A percentile compares a stretch with the other conserved stretches of the same genome.
Evolutionary conservation across 2,888 invertebrate species (phyloP).

Genomic region (Xanthia togata): DNA sequence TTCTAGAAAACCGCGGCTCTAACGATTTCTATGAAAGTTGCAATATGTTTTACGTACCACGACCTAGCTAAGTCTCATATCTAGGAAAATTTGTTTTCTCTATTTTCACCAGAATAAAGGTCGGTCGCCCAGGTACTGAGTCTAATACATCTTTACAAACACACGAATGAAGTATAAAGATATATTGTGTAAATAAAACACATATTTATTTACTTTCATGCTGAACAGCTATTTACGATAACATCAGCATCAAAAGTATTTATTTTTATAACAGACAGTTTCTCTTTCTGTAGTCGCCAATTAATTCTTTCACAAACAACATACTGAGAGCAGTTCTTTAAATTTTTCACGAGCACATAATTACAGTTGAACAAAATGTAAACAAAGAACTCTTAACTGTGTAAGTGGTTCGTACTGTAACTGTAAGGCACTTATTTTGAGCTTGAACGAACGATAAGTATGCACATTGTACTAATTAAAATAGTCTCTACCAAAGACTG

Average conservation of each 20-base stretch:
- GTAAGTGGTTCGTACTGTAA: constrained; percentile 71
- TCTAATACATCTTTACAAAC: neutral
- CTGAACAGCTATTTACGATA: constrained; percentile 1
- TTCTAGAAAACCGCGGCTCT: too few species aligned
- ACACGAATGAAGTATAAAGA: neutral
- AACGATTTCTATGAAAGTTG: too few species aligned
- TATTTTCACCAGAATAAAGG: too few species aligned
- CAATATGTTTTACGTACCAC: too few species aligned
- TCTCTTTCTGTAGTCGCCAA: constrained; percentile 41
- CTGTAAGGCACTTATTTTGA: constrained; percentile 74
- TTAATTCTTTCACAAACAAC: constrained; percentile 52
- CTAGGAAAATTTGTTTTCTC: too few species aligned
- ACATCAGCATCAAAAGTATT: constrained; percentile 37
- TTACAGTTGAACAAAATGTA: constrained; percentile 68
- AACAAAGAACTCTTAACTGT: constrained; percentile 70
- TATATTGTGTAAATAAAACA: constrained; percentile 22
- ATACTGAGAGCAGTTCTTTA: constrained; percentile 51
- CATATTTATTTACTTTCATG: constrained; percentile 18
- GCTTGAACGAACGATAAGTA: constrained; percentile 83
- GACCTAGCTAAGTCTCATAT: too few species aligned
- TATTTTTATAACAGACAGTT: constrained; percentile 31
- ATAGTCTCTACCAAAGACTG: constrained; percentile 75
- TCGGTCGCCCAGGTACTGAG: too few species aligned
- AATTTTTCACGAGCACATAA: constrained; percentile 62
- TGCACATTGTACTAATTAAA: constrained; percentile 86